Percentiles rank a stretch among this genome's conserved stretches.
Conservation (phyloP, 2,113 vertebrate genomes). For the Hippocampus abdominalis region DNA sequence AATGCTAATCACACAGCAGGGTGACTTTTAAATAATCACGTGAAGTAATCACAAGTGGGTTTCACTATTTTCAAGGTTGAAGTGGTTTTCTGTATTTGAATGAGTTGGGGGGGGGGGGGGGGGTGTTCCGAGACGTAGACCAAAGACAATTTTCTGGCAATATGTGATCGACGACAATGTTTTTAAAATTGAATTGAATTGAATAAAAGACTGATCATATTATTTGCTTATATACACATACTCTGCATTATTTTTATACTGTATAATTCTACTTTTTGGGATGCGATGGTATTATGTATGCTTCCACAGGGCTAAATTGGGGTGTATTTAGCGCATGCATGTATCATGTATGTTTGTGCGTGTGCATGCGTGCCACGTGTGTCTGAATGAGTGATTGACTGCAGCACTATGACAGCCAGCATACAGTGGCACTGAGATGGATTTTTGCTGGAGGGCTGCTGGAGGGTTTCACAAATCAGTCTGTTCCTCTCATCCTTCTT, state of each 20-base stretch:
- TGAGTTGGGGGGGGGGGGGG: no score
- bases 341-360: background rate
- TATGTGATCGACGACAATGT: no score
- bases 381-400: constrained; percentile 51
- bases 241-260: background rate
- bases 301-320: background rate
- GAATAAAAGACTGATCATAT: no score
- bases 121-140: no score
- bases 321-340: background rate
- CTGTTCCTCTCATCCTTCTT: constrained; percentile 50
- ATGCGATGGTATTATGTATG: background rate
- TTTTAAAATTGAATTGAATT: no score
- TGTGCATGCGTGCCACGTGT: background rate
- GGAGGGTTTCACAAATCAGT: constrained; percentile 62
- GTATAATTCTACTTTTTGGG: background rate
- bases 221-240: no score
- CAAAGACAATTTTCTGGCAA: no score
- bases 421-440: constrained; percentile 55
- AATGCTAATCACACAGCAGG: no score
- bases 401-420: constrained; percentile 49
- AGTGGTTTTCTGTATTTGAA: no score
- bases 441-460: constrained; percentile 68
- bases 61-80: no score
- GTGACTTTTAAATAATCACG: no score
- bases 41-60: no score